phyloP scores from a whole-genome alignment of 2,888 invertebrate genomes.

The Hermodice carunculata region DNA sequence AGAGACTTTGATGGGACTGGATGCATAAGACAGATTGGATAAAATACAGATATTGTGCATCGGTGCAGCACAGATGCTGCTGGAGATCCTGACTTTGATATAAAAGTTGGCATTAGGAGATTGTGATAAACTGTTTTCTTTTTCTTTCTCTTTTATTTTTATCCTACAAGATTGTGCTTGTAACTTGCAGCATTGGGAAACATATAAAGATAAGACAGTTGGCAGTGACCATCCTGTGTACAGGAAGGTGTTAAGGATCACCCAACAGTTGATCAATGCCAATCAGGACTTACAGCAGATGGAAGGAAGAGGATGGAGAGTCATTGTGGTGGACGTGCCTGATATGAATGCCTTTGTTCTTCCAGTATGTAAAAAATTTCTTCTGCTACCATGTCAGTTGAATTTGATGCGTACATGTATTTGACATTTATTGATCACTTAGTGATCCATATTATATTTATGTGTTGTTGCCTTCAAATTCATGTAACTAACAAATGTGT shows the following conservation, averaged over 20 bases:
- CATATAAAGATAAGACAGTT: slow-evolving; percentile 63
- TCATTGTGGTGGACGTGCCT: slow-evolving; percentile 71
- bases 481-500: too few species aligned
- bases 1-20: too few species aligned
- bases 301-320: slow-evolving; percentile 71
- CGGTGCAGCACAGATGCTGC: too few species aligned
- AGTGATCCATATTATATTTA: too few species aligned
- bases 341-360: slow-evolving; percentile 74
- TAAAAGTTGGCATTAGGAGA: too few species aligned
- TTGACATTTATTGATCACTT: background rate
- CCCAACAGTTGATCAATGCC: slow-evolving; percentile 68
- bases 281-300: slow-evolving; percentile 72
- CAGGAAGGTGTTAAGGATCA: slow-evolving; percentile 67
- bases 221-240: slow-evolving; percentile 67
- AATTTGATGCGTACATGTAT: slow-evolving; percentile 32
- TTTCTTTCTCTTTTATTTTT: too few species aligned
- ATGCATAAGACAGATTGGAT: too few species aligned
- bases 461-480: too few species aligned
- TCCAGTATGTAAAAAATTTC: slow-evolving; percentile 74
- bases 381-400: slow-evolving; percentile 71
- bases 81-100: too few species aligned
- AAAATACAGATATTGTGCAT: too few species aligned
- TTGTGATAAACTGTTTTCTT: background rate
- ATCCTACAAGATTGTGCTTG: background rate
- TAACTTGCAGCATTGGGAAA: slow-evolving; percentile 60